Evolutionary conservation across 2,113 vertebrate genomes (phyloP).

Genomic region (Lathamus discolor): DNA sequence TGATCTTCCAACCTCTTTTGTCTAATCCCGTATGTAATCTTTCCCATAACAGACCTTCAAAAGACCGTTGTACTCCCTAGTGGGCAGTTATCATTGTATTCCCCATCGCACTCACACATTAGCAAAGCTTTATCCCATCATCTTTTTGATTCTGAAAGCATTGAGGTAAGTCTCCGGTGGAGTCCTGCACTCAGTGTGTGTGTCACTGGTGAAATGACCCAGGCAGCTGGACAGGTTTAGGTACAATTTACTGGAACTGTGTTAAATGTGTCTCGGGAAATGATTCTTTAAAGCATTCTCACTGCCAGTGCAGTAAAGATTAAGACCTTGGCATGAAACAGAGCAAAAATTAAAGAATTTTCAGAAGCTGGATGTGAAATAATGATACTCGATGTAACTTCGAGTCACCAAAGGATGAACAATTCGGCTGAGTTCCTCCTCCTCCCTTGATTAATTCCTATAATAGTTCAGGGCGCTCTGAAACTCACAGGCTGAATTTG

Average conservation of each 20-base stretch:
- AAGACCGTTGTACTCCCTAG: slow-evolving; percentile 61
- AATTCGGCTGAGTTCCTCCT: not conserved
- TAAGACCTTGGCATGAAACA: slow-evolving; percentile 69
- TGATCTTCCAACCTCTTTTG: slow-evolving; percentile 66
- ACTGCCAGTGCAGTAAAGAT: slow-evolving; percentile 67
- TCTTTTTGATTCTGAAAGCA: slow-evolving; percentile 69
- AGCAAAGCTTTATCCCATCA: slow-evolving; percentile 81
- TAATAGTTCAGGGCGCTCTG: slow-evolving; percentile 8
- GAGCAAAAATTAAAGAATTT: slow-evolving; percentile 71
- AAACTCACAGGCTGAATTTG: slow-evolving; percentile 18
- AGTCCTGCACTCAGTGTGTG: slow-evolving; percentile 66
- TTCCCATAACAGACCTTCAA: slow-evolving; percentile 81
- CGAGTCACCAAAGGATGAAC: slow-evolving; percentile 24
- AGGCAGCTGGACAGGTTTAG: slow-evolving; percentile 74
- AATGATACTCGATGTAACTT: slow-evolving; percentile 37
- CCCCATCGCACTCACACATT: slow-evolving; percentile 78
- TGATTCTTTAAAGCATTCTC: slow-evolving; percentile 77
- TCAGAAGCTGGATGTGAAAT: slow-evolving; percentile 54
- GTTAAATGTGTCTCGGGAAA: slow-evolving; percentile 78
- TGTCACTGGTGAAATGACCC: slow-evolving; percentile 75
- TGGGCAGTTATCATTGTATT: slow-evolving; percentile 81
- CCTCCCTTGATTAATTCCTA: not conserved
- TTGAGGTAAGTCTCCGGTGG: slow-evolving; percentile 68
- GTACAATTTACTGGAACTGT: slow-evolving; percentile 75
- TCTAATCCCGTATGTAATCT: slow-evolving; percentile 62